These are phyloP conservation scores for Xestia ashworthii DNA, from an alignment of 2,888 invertebrate genomes.

Conservation along the genomic window DNA sequence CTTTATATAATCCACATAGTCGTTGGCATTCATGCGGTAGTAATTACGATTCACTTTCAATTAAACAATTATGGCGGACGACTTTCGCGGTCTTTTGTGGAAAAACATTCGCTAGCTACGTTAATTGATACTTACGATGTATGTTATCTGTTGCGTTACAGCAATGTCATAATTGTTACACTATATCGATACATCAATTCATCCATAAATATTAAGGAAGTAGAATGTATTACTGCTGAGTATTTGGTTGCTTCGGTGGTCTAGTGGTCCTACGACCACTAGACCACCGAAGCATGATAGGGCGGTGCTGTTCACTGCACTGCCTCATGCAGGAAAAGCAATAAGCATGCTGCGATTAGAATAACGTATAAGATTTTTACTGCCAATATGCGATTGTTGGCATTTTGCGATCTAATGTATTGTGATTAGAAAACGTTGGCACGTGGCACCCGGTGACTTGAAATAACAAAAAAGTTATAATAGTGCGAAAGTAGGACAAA, in stretches of 20 bases:
- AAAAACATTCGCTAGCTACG: conserved; percentile 15
- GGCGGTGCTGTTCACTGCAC: too few species aligned
- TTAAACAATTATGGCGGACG: conserved; percentile 46
- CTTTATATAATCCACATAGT: conserved; percentile 50
- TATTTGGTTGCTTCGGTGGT: neutral
- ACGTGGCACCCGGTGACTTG: too few species aligned
- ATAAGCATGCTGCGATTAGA: too few species aligned
- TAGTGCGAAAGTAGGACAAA: too few species aligned
- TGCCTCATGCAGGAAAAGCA: too few species aligned
- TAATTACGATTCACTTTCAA: conserved; percentile 60
- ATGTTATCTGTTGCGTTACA: conserved; percentile 4
- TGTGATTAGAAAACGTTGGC: too few species aligned
- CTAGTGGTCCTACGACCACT: too few species aligned
- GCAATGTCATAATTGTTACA: neutral
- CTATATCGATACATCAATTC: neutral
- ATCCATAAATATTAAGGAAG: neutral
- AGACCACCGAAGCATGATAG: too few species aligned
- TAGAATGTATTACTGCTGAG: neutral
- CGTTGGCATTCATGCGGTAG: conserved; percentile 49
- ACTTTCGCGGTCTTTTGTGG: conserved; percentile 46
- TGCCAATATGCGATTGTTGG: too few species aligned
- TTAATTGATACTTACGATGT: conserved; percentile 30
- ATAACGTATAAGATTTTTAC: too few species aligned
- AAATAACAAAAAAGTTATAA: too few species aligned
- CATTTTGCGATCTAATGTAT: too few species aligned